phyloP scores from a whole-genome alignment of 2,888 invertebrate genomes.

The Willowsia nigromaculata region DNA sequence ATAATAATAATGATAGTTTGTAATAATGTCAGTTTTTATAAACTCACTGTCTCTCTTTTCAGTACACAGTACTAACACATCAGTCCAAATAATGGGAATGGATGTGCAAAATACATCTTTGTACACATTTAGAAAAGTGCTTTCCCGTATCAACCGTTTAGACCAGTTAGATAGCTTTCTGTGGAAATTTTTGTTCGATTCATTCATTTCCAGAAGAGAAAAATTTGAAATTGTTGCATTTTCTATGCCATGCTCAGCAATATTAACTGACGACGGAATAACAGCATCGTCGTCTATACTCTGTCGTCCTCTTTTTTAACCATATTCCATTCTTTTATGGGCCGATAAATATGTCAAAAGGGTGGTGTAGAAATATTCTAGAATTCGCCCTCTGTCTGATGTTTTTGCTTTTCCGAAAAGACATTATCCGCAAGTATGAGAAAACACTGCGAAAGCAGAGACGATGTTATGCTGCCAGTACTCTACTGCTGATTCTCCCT shows the following conservation, averaged over 20 bases:
- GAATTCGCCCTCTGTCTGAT: neutral
- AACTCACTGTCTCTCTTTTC: neutral
- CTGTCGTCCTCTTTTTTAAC: neutral
- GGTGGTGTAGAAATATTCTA: neutral
- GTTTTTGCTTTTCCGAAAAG: neutral
- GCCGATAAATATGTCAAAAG: slow-evolving; percentile 69
- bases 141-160: neutral
- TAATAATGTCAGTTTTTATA: slow-evolving; percentile 24
- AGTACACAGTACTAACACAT: neutral
- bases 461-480: neutral
- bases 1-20: neutral
- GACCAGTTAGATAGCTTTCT: neutral
- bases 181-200: slow-evolving; percentile 37
- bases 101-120: slow-evolving; percentile 1
- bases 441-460: neutral
- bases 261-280: too few species aligned
- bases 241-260: neutral
- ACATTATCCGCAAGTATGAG: slow-evolving; percentile 12
- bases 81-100: slow-evolving; percentile 25
- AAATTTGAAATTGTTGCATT: slow-evolving; percentile 31
- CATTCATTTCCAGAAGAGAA: slow-evolving; percentile 63
- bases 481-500: neutral
- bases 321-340: slow-evolving; percentile 55
- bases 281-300: neutral
- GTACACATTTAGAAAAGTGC: neutral